Conservation (phyloP, 2,797 vertebrate species). For the Tapera naevia region DNA sequence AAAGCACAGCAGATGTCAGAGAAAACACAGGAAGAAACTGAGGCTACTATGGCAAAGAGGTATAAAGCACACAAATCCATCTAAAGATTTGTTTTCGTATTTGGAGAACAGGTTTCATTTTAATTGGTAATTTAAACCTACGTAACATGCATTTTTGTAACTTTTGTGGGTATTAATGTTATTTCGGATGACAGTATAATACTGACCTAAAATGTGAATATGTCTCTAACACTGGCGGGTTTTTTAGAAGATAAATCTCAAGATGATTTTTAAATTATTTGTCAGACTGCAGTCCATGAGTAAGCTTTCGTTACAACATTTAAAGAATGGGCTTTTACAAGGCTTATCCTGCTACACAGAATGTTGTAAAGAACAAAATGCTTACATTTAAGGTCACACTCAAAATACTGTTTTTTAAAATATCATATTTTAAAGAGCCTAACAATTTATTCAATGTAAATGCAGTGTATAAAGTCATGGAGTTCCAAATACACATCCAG, state of each 20-base stretch:
- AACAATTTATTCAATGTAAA: conserved; percentile 16
- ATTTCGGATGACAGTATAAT: background rate
- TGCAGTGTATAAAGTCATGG: background rate
- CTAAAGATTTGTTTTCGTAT: background rate
- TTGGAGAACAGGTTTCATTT: conserved; percentile 9
- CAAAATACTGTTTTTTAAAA: background rate
- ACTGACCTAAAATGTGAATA: background rate
- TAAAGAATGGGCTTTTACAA: conserved; percentile 15
- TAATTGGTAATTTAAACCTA: conserved; percentile 32
- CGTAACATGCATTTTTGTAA: background rate
- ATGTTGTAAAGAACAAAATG: background rate
- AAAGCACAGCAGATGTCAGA: background rate
- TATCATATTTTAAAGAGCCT: background rate
- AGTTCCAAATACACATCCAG: conserved; percentile 1
- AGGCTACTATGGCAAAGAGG: background rate
- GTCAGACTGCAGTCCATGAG: background rate
- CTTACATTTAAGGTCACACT: background rate
- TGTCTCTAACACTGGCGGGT: background rate
- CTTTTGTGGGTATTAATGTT: background rate
- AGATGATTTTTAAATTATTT: background rate
- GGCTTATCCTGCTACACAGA: background rate
- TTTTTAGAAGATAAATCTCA: conserved; percentile 8
- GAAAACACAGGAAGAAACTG: background rate
- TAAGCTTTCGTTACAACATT: background rate
- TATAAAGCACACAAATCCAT: background rate